These are phyloP conservation scores for Enteromius radiatus DNA, from an alignment of 2,797 vertebrate species.

Conservation along the genomic window DNA sequence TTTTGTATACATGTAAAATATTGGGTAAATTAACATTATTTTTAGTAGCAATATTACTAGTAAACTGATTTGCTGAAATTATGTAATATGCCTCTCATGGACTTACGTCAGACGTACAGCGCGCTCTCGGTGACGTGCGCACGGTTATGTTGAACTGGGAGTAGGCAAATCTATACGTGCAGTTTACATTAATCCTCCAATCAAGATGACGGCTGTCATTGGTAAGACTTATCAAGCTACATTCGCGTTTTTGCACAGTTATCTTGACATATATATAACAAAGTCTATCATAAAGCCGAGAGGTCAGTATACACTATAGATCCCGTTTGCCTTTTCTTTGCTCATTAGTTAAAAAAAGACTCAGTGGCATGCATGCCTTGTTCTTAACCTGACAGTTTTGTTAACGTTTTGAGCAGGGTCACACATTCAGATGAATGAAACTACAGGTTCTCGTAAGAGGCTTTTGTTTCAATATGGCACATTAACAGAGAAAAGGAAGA, in stretches of 20 bases:
- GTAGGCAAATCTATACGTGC: slow-evolving; percentile 3
- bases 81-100: not conserved
- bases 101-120: slow-evolving; percentile 30
- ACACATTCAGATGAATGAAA: not conserved
- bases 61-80: not conserved
- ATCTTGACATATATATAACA: not conserved
- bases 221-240: slow-evolving; percentile 42
- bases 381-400: not conserved
- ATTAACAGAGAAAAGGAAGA: slow-evolving; percentile 41
- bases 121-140: slow-evolving; percentile 31
- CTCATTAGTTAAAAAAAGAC: not conserved
- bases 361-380: not conserved
- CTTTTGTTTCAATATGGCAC: slow-evolving; percentile 38
- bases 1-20: not conserved
- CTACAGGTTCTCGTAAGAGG: not conserved
- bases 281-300: not conserved
- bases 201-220: not conserved
- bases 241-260: slow-evolving; percentile 1
- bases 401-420: not conserved
- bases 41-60: not conserved
- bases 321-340: not conserved
- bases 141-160: slow-evolving; percentile 18
- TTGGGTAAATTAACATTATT: not conserved
- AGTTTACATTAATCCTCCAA: slow-evolving; percentile 1
- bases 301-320: not conserved